Conservation (phyloP, 2,888 invertebrate genomes). For the Eristalinus sepulchralis region DNA sequence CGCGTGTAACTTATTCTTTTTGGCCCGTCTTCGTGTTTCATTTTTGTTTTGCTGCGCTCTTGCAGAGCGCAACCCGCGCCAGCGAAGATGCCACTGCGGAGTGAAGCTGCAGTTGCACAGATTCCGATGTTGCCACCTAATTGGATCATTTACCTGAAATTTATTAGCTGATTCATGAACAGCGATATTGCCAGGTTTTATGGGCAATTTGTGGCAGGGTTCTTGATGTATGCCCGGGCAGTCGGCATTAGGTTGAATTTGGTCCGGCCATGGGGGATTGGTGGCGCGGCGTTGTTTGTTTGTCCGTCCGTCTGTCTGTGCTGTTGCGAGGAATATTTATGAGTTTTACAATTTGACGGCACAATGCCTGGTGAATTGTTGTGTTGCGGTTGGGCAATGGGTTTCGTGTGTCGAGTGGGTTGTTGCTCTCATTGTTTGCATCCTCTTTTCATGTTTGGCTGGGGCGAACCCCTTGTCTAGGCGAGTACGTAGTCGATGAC, state of each 20-base stretch:
- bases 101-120: not conserved
- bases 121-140: slow-evolving; percentile 60
- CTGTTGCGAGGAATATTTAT: slow-evolving; percentile 41
- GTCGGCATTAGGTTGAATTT: slow-evolving; percentile 30
- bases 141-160: slow-evolving; percentile 65
- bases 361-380: slow-evolving; percentile 51
- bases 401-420: slow-evolving; percentile 2
- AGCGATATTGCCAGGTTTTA: slow-evolving; percentile 56
- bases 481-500: not conserved
- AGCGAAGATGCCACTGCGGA: slow-evolving; percentile 15
- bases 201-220: slow-evolving; percentile 59
- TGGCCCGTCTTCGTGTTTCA: not conserved
- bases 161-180: slow-evolving; percentile 64
- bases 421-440: not conserved
- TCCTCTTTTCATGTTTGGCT: not conserved
- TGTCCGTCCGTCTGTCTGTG: not conserved
- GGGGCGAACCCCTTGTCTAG: not conserved
- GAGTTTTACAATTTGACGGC: slow-evolving; percentile 47
- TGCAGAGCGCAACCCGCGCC: not conserved
- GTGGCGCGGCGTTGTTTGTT: slow-evolving; percentile 15
- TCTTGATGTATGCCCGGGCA: slow-evolving; percentile 52
- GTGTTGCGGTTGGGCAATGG: slow-evolving; percentile 45
- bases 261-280: not conserved
- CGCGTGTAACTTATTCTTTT: slow-evolving; percentile 31
- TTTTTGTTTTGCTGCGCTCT: not conserved